Percentiles rank a stretch among this genome's conserved stretches.
These are phyloP conservation scores for Lathronympha strigana DNA, from an alignment of 2,888 invertebrate species.

Conservation along the genomic window DNA sequence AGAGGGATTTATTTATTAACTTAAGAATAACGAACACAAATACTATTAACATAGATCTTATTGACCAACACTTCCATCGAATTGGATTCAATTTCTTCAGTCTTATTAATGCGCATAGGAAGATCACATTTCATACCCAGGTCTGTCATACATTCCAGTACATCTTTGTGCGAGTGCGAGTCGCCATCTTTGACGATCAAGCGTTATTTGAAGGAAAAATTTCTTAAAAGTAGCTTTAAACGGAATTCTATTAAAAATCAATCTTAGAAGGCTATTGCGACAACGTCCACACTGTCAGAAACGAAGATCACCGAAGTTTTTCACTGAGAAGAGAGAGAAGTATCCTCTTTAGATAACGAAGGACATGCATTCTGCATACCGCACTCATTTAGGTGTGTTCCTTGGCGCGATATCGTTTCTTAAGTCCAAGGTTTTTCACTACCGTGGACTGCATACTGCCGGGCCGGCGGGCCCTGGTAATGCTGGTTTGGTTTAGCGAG, in stretches of 20 bases:
- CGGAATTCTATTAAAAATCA: constrained; percentile 42
- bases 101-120: constrained; percentile 59
- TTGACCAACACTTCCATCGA: constrained; percentile 26
- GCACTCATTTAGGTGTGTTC: constrained; percentile 33
- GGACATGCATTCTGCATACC: not conserved
- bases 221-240: constrained; percentile 43
- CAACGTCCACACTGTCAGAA: constrained; percentile 41
- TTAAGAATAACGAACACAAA: constrained; percentile 41
- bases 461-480: constrained; percentile 57
- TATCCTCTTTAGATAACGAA: not conserved
- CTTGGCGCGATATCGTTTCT: constrained; percentile 56
- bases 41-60: constrained; percentile 23
- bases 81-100: constrained; percentile 54
- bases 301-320: constrained; percentile 56
- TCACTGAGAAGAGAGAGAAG: constrained; percentile 45
- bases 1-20: constrained; percentile 28
- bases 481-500: constrained; percentile 62
- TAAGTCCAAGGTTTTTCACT: constrained; percentile 71
- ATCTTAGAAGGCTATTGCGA: constrained; percentile 19
- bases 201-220: constrained; percentile 25
- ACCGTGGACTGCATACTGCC: constrained; percentile 62
- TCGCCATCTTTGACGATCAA: constrained; percentile 52
- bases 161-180: constrained; percentile 59
- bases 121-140: constrained; percentile 45
- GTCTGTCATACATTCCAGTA: constrained; percentile 47